Evolutionary conservation across 1,140 invertebrate genomes (phyloP).

Genomic region (Triops longicaudatus): DNA sequence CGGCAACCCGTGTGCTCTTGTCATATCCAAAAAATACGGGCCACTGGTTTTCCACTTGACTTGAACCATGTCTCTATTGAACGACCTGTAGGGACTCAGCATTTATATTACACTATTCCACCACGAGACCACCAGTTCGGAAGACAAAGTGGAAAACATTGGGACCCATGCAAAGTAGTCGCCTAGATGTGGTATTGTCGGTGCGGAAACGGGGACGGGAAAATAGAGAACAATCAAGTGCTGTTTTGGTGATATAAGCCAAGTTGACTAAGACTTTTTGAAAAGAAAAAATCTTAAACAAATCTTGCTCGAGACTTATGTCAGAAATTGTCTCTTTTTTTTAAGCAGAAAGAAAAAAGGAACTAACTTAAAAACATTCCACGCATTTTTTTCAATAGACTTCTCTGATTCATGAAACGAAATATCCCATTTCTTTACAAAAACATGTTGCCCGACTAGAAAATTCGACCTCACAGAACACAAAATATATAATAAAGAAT

Average conservation of each 20-base stretch:
- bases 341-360: too few species aligned
- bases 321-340: too few species aligned
- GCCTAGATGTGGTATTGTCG: background rate
- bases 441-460: too few species aligned
- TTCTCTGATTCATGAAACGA: too few species aligned
- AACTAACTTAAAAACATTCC: too few species aligned
- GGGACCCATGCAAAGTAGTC: background rate
- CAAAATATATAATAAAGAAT: too few species aligned
- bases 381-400: too few species aligned
- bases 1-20: conserved; percentile 8
- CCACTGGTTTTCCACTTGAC: conserved; percentile 9
- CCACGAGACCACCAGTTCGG: background rate
- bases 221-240: background rate
- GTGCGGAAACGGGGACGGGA: background rate
- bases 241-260: background rate
- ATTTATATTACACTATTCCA: background rate
- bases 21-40: background rate
- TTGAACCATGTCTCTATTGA: background rate
- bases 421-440: too few species aligned
- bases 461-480: too few species aligned
- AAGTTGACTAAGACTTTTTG: background rate
- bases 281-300: background rate
- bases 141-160: background rate
- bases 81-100: background rate
- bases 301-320: background rate